Percentiles rank a stretch among this genome's conserved stretches.
Conservation (phyloP, 2,888 invertebrate species). For the Tiliacea aurago region DNA sequence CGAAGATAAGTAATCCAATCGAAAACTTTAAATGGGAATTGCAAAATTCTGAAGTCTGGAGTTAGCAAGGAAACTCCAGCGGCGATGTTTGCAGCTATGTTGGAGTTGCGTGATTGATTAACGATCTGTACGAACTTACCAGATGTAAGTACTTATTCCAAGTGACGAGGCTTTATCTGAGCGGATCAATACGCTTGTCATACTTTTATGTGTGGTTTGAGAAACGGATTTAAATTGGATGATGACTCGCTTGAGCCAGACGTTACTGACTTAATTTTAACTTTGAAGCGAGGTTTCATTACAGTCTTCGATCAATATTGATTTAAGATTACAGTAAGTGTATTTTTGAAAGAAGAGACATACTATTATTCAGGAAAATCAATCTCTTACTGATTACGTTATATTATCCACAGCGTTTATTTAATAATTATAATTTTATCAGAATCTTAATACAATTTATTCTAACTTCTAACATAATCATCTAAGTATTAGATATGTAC, state of each 20-base stretch:
- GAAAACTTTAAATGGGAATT: constrained; percentile 64
- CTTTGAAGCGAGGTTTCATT: background rate
- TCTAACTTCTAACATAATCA: too few relatives aligned
- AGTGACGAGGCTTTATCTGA: constrained; percentile 45
- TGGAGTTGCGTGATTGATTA: constrained; percentile 64
- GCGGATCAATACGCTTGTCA: constrained; percentile 27
- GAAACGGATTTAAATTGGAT: constrained; percentile 14
- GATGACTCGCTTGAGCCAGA: background rate
- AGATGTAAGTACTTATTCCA: constrained; percentile 30
- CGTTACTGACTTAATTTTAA: background rate
- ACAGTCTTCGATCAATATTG: too few relatives aligned
- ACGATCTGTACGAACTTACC: constrained; percentile 35
- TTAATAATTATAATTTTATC: background rate
- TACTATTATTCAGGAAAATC: too few relatives aligned
- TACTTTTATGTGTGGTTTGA: constrained; percentile 14
- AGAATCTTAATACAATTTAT: background rate
- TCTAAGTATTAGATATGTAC: too few relatives aligned
- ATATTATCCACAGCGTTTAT: background rate
- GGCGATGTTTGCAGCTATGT: constrained; percentile 48
- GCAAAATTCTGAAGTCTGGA: constrained; percentile 56
- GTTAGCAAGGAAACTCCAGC: constrained; percentile 39
- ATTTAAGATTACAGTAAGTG: too few relatives aligned
- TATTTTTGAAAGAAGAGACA: background rate
- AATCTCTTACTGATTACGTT: background rate
- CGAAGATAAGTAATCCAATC: constrained; percentile 61